phyloP scores from a whole-genome alignment of 2,113 vertebrate species.

The Morone saxatilis region DNA sequence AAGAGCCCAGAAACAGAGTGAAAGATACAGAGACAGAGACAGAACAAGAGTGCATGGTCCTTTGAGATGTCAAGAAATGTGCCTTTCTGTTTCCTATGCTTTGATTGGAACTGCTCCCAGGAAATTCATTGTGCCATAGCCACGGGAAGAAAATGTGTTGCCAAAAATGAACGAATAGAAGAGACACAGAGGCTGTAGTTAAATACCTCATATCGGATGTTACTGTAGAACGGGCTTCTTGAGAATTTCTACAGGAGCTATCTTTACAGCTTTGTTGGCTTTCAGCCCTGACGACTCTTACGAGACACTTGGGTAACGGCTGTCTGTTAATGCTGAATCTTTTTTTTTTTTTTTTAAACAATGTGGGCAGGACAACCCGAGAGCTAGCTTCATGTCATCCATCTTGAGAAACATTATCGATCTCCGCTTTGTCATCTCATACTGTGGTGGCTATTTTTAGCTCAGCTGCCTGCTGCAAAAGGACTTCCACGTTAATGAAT shows the following conservation, averaged over 20 bases:
- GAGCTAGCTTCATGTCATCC: conserved; percentile 52
- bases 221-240: conserved; percentile 51
- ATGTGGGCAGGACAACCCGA: conserved; percentile 47
- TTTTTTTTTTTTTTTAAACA: conserved; percentile 27
- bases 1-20: conserved; percentile 72
- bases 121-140: conserved; percentile 75
- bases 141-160: conserved; percentile 71
- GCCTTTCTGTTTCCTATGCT: conserved; percentile 83
- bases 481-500: conserved; percentile 50
- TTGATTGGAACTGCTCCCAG: conserved; percentile 62
- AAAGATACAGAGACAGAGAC: conserved; percentile 37
- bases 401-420: conserved; percentile 59
- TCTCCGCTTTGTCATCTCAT: conserved; percentile 52
- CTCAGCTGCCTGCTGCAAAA: conserved; percentile 34
- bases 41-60: conserved; percentile 40
- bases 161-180: conserved; percentile 78
- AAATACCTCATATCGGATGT: conserved; percentile 70
- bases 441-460: conserved; percentile 61
- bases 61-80: conserved; percentile 79
- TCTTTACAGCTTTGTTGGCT: conserved; percentile 38
- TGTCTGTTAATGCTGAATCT: conserved; percentile 40
- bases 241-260: conserved; percentile 27
- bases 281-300: conserved; percentile 11
- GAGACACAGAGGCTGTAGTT: conserved; percentile 53
- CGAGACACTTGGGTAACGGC: conserved; percentile 5